Conservation (phyloP, 2,888 invertebrate genomes). For the Caenorhabditis sinica region DNA sequence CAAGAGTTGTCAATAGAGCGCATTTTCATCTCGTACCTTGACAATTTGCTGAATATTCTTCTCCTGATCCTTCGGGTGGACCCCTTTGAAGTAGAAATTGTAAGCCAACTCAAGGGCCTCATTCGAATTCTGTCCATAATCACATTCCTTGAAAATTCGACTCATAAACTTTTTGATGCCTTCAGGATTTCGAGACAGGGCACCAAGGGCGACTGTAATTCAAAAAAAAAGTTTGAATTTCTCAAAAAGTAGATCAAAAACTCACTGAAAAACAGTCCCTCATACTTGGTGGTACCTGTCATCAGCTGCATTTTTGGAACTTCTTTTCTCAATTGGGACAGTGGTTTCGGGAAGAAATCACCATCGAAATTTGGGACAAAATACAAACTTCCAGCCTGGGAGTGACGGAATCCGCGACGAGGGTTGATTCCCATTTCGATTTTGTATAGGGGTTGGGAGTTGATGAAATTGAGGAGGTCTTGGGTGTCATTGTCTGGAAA, state of each 20-base stretch:
- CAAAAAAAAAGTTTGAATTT: not conserved
- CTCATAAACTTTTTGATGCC: constrained; percentile 65
- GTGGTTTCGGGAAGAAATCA: constrained; percentile 74
- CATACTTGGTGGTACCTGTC: constrained; percentile 74
- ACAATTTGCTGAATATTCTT: constrained; percentile 57
- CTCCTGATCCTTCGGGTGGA: constrained; percentile 67
- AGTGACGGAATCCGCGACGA: constrained; percentile 66
- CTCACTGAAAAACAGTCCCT: constrained; percentile 75
- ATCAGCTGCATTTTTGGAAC: constrained; percentile 71
- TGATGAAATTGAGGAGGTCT: constrained; percentile 63
- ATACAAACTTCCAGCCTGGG: constrained; percentile 69
- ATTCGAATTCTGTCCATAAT: constrained; percentile 60
- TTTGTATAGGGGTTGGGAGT: constrained; percentile 59
- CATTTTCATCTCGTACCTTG: constrained; percentile 60
- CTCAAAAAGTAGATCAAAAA: not conserved
- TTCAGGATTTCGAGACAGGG: constrained; percentile 51
- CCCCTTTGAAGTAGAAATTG: constrained; percentile 67
- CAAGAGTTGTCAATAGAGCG: not conserved
- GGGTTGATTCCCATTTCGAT: constrained; percentile 72
- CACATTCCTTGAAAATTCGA: constrained; percentile 63
- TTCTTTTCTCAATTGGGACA: constrained; percentile 67
- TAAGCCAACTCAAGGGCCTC: constrained; percentile 48
- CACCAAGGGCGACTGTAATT: constrained; percentile 63
- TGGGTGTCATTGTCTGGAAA: constrained; percentile 51
- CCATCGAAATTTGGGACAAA: constrained; percentile 75